Conservation (phyloP, 2,113 vertebrate genomes). For the Abramis brama region DNA sequence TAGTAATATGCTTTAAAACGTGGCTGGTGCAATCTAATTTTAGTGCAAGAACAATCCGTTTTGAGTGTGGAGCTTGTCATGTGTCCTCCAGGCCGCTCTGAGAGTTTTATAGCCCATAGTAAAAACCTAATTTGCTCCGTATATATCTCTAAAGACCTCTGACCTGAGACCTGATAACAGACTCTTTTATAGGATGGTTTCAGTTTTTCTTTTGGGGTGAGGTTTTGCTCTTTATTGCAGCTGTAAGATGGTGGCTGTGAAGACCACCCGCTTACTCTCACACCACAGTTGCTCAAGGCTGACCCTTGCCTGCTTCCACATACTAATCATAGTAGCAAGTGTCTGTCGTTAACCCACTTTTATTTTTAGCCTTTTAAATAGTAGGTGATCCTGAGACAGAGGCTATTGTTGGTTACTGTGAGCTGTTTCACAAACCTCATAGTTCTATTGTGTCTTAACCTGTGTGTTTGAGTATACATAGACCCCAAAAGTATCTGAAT, state of each 20-base stretch:
- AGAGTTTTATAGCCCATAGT: neutral
- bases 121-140: conserved; percentile 2
- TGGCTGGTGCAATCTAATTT: neutral
- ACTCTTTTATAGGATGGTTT: conserved; percentile 27
- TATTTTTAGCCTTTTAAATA: conserved; percentile 70
- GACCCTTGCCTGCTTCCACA: conserved; percentile 52
- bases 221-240: conserved; percentile 46
- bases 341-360: conserved; percentile 65
- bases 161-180: conserved; percentile 29
- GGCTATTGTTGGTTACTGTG: conserved; percentile 10
- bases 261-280: conserved; percentile 60
- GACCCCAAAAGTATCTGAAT: neutral
- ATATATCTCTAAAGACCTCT: conserved; percentile 7
- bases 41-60: neutral
- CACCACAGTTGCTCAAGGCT: conserved; percentile 63
- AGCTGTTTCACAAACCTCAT: conserved; percentile 21
- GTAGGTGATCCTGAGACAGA: conserved; percentile 49
- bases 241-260: conserved; percentile 50
- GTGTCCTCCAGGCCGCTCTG: neutral
- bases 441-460: neutral
- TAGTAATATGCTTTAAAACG: neutral
- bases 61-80: neutral
- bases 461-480: neutral
- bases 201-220: neutral
- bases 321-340: conserved; percentile 72